Evolutionary conservation across 2,888 invertebrate genomes (phyloP).

Genomic region (Brachypalpus laphriformis): DNA sequence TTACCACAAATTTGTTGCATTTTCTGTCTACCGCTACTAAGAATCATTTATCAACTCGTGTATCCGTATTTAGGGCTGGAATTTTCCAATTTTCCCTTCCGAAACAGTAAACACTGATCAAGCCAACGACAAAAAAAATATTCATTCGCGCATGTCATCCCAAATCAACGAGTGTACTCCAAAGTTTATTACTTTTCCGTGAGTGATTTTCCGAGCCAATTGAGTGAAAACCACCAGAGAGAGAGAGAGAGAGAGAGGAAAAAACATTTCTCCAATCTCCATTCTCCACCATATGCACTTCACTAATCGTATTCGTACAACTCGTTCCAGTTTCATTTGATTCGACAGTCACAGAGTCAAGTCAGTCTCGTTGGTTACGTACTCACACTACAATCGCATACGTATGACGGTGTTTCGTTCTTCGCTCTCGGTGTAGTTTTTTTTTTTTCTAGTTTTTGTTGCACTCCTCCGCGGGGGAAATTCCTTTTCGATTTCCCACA

Average conservation of each 20-base stretch:
- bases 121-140: conserved; percentile 9
- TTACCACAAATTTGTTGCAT: neutral
- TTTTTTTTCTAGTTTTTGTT: no score
- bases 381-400: no score
- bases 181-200: conserved; percentile 17
- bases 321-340: conserved; percentile 49
- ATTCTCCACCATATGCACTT: neutral
- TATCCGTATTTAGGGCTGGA: neutral
- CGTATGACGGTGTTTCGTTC: conserved; percentile 55
- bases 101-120: conserved; percentile 60
- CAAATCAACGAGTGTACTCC: conserved; percentile 5
- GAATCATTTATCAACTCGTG: neutral
- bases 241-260: no score
- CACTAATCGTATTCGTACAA: no score
- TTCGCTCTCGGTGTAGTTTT: conserved; percentile 42
- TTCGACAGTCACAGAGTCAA: neutral
- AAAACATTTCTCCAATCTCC: neutral
- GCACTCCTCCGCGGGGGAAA: conserved; percentile 42
- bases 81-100: neutral
- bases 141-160: conserved; percentile 53
- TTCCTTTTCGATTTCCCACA: conserved; percentile 13
- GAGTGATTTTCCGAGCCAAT: conserved; percentile 23
- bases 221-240: conserved; percentile 26
- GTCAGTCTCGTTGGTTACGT: no score
- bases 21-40: neutral